A percentile compares a stretch with the other conserved stretches of the same genome.
Evolutionary conservation across 2,113 vertebrate genomes (phyloP).

Genomic region (Raja brachyura): DNA sequence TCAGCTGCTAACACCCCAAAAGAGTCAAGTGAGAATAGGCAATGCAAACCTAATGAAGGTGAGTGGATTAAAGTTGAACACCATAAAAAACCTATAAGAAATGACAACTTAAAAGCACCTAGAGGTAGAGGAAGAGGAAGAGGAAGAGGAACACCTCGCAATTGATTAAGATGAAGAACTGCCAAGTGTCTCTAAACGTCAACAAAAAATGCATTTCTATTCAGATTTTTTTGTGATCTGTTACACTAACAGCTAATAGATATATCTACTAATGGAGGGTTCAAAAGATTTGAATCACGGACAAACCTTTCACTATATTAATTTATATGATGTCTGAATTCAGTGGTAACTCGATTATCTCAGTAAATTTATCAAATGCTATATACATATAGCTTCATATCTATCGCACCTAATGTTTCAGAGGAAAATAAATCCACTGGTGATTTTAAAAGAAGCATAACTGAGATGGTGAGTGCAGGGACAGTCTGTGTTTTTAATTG

Average conservation of each 20-base stretch:
- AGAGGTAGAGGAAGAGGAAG: constrained; percentile 69
- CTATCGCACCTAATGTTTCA: neutral
- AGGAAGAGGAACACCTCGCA: constrained; percentile 54
- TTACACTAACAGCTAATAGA: neutral
- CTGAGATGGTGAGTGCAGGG: neutral
- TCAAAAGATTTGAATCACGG: neutral
- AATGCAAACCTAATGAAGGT: constrained; percentile 65
- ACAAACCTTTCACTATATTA: neutral
- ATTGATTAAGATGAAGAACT: constrained; percentile 45
- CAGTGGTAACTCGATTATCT: neutral
- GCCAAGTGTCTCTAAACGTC: constrained; percentile 30
- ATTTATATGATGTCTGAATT: neutral
- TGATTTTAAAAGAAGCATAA: neutral
- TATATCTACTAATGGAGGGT: neutral
- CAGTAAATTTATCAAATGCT: neutral
- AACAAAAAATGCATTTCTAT: neutral
- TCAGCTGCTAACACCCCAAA: neutral
- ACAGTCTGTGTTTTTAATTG: neutral
- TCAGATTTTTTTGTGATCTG: neutral
- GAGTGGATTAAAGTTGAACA: constrained; percentile 89
- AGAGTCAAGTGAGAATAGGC: constrained; percentile 53
- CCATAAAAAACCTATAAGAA: constrained; percentile 65
- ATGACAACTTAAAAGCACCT: constrained; percentile 61
- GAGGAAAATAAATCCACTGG: neutral
- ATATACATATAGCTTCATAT: neutral